These are phyloP conservation scores for Notodonta dromedarius DNA, from an alignment of 2,888 invertebrate species.

Conservation along the genomic window DNA sequence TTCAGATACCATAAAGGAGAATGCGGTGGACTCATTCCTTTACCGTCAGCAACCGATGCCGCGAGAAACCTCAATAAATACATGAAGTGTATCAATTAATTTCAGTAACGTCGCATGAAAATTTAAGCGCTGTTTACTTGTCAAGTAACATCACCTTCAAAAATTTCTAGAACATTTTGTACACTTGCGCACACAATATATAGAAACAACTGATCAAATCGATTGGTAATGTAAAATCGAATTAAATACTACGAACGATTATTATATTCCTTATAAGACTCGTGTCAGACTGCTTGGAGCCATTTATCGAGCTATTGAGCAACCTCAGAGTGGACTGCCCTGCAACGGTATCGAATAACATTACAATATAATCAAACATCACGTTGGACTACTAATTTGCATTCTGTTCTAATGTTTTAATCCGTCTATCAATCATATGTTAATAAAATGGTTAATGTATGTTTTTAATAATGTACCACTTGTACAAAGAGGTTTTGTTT, in stretches of 20 bases:
- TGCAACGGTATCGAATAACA: slow-evolving; percentile 38
- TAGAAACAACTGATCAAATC: slow-evolving; percentile 16
- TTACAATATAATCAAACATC: slow-evolving; percentile 39
- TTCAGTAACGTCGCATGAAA: slow-evolving; percentile 1
- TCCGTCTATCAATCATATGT: slow-evolving; percentile 41
- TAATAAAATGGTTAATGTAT: slow-evolving; percentile 33
- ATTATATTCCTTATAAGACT: slow-evolving; percentile 30
- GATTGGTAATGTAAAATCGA: slow-evolving; percentile 14
- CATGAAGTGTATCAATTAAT: too few species aligned
- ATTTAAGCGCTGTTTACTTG: slow-evolving; percentile 15
- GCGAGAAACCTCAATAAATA: too few species aligned
- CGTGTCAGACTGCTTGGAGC: slow-evolving; percentile 55
- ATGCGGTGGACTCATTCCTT: too few species aligned
- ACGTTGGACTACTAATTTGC: slow-evolving; percentile 35
- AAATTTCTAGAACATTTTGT: slow-evolving; percentile 19
- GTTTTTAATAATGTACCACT: neutral
- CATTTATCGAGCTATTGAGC: slow-evolving; percentile 29
- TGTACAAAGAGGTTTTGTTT: neutral
- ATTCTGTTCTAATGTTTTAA: slow-evolving; percentile 40
- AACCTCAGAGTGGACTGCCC: slow-evolving; percentile 28
- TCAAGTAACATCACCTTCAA: slow-evolving; percentile 23
- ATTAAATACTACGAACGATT: slow-evolving; percentile 13
- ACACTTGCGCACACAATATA: slow-evolving; percentile 25
- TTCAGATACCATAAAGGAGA: too few species aligned
- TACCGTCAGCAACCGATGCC: too few species aligned